phyloP scores from a whole-genome alignment of 2,888 invertebrate genomes.

The Sipunculus nudus region DNA sequence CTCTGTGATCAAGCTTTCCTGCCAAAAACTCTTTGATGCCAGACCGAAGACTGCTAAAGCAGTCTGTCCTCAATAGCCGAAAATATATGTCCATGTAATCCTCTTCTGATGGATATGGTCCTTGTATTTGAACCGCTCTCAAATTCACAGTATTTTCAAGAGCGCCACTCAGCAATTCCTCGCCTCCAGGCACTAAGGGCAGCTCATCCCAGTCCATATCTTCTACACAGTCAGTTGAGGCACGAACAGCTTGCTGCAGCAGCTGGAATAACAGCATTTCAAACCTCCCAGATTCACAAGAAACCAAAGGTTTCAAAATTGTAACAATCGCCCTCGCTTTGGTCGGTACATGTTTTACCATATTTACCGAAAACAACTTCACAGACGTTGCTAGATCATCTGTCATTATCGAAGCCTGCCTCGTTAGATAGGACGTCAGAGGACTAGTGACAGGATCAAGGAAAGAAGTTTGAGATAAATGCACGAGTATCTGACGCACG shows the following conservation, averaged over 20 bases:
- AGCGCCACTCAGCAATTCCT: constrained; percentile 11
- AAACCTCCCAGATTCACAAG: background rate
- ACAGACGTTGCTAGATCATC: too few species aligned
- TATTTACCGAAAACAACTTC: background rate
- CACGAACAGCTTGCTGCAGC: constrained; percentile 6
- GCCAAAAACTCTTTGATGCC: constrained; percentile 12
- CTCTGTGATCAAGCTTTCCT: constrained; percentile 25
- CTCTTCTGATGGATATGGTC: constrained; percentile 14
- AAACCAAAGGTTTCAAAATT: background rate
- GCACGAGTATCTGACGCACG: too few species aligned
- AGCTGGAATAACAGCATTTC: constrained; percentile 10
- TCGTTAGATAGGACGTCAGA: too few species aligned
- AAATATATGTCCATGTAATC: constrained; percentile 31
- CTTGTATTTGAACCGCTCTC: background rate
- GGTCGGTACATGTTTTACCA: background rate
- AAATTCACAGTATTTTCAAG: background rate
- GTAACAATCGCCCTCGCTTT: background rate
- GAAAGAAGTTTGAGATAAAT: too few species aligned
- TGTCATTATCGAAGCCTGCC: too few species aligned
- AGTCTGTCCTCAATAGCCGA: constrained; percentile 31
- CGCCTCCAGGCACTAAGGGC: constrained; percentile 15
- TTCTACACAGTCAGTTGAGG: background rate
- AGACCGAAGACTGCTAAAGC: constrained; percentile 17
- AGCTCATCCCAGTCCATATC: constrained; percentile 24
- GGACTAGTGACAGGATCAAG: too few species aligned